Conservation (phyloP, 1,140 invertebrate genomes). For the Caenorhabditis tropicalis region DNA sequence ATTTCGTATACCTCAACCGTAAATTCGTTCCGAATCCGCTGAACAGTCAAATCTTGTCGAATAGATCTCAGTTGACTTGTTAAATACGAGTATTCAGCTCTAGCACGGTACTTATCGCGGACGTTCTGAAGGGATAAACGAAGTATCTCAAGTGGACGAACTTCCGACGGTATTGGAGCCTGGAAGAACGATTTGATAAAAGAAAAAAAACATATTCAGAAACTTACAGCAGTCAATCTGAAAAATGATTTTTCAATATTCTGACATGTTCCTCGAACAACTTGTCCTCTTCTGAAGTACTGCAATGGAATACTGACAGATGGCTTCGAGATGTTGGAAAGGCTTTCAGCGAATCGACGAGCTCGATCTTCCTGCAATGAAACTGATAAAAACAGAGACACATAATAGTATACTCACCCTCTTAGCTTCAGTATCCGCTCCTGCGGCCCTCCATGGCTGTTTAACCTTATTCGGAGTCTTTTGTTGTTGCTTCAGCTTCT, state of each 20-base stretch:
- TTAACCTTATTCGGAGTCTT: background rate
- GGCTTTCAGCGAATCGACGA: slow-evolving; percentile 54
- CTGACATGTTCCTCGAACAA: slow-evolving; percentile 59
- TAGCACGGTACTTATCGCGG: slow-evolving; percentile 57
- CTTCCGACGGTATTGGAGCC: slow-evolving; percentile 61
- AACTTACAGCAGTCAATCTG: slow-evolving; percentile 58
- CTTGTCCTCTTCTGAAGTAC: slow-evolving; percentile 12
- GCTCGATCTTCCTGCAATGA: slow-evolving; percentile 53
- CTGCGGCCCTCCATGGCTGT: background rate
- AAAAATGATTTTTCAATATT: slow-evolving; percentile 62
- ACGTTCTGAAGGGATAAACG: slow-evolving; percentile 56
- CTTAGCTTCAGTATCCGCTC: background rate
- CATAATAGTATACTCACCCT: background rate
- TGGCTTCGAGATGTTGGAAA: slow-evolving; percentile 9
- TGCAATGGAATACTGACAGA: slow-evolving; percentile 11
- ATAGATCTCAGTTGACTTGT: slow-evolving; percentile 47
- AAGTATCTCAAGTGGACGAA: slow-evolving; percentile 55
- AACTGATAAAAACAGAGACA: background rate
- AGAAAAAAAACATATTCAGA: background rate
- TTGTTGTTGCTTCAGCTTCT: slow-evolving; percentile 50
- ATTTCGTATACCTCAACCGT: slow-evolving; percentile 53
- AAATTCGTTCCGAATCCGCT: slow-evolving; percentile 42
- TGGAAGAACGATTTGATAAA: background rate
- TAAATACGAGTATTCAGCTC: slow-evolving; percentile 58
- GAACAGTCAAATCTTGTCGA: slow-evolving; percentile 50